Evolutionary conservation across 2,888 invertebrate genomes (phyloP), one percentile per base, ranked within the genome.

Genomic region (Andricus curvator): DNA sequence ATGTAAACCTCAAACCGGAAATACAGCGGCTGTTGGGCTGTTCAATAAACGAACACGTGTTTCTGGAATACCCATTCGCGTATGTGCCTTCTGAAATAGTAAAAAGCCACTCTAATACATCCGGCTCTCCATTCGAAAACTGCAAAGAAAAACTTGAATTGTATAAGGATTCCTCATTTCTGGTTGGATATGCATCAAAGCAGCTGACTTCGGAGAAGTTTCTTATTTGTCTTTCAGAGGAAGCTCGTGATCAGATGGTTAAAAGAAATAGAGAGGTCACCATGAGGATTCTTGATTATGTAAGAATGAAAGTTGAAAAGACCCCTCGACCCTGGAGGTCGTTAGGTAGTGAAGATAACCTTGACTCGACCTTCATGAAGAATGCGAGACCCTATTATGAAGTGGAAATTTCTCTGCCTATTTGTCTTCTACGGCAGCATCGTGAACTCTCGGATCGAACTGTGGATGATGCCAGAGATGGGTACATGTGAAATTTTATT

Each of bases 151-250:
- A 77, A 20, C 86, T 92, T 20, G 76, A 82, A 6, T 79, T 80
- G 4, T 90, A 88, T 76, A 67, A 84, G 20, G 70, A 77, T 11
- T 79, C 86, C 11, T 74, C 83, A 33, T 89, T 95, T 6, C 91
- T 96, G 0, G 87, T 96, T 78, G 96, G 96, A 0, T 96, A 96
- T 86, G 94, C 95, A 20, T 94, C 95, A 0, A 94, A 94, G 65
- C 95, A 95, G 87, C 93, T 95, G 0, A 94, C 94, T 78, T 93
- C 93, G 4, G 95, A 95, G 87, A 95, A 96, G 48, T 96, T 96
- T 88, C 95, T 96, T 78, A 93, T 96, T 48, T 97, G 96, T 82
- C 92, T 95, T 1, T 95, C 95, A 0, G 92, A 91, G 83, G 93
- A 94, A 83, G 94, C 95, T 0, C 94, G 94, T 67, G 94, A 94